phyloP scores from a whole-genome alignment of 2,888 invertebrate species.

The Drosophila helvetica region DNA sequence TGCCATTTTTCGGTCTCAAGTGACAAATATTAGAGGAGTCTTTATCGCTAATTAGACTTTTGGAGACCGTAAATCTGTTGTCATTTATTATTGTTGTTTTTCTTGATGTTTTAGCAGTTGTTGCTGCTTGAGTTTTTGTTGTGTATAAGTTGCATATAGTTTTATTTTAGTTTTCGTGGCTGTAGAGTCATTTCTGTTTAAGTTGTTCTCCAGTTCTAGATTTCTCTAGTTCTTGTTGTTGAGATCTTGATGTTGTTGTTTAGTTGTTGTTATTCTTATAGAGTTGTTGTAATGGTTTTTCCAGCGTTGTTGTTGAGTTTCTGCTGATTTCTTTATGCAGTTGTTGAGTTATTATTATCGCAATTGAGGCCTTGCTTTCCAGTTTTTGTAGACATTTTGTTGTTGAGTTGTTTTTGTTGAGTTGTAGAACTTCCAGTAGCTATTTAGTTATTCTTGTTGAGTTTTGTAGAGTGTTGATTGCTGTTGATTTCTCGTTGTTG shows the following conservation, averaged over 20 bases:
- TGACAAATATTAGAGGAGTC: slow-evolving; percentile 80
- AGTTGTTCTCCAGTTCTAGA: background rate
- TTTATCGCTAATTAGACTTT: slow-evolving; percentile 80
- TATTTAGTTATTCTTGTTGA: too few species aligned
- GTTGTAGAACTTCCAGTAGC: too few species aligned
- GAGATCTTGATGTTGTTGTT: background rate
- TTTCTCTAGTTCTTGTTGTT: background rate
- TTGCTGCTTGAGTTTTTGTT: slow-evolving; percentile 20
- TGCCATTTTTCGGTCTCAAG: slow-evolving; percentile 77
- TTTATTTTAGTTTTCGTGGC: background rate
- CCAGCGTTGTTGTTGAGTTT: background rate
- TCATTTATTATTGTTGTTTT: slow-evolving; percentile 65
- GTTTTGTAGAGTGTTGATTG: too few species aligned
- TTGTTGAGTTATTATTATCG: background rate
- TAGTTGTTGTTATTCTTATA: too few species aligned
- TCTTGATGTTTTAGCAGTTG: slow-evolving; percentile 27
- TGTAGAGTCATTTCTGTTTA: background rate
- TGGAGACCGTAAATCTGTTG: slow-evolving; percentile 78
- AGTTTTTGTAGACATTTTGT: background rate
- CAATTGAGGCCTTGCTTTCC: too few species aligned
- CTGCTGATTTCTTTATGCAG: background rate
- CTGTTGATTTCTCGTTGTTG: too few species aligned
- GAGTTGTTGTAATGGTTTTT: too few species aligned
- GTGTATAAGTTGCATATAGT: background rate
- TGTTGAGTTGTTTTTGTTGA: background rate